These are phyloP conservation scores for Rhagophthalmus giganteus DNA, from an alignment of 2,888 invertebrate species.

Conservation along the genomic window DNA sequence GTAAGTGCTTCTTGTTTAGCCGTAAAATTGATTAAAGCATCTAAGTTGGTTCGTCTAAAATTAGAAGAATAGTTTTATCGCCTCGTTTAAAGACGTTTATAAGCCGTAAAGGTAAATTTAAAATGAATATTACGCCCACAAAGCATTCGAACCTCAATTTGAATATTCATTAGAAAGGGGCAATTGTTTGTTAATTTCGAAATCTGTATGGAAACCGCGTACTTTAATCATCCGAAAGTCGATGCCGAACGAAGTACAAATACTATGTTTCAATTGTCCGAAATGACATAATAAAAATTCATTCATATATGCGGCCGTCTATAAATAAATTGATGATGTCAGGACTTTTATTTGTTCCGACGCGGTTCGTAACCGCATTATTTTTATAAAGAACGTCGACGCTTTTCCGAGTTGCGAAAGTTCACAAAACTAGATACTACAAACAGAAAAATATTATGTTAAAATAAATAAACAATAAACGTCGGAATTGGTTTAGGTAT, in stretches of 20 bases:
- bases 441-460: too few species aligned
- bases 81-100: not conserved
- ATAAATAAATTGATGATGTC: slow-evolving; percentile 25
- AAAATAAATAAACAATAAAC: too few species aligned
- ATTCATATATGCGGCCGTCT: slow-evolving; percentile 18
- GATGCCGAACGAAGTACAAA: too few species aligned
- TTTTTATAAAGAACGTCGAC: too few species aligned
- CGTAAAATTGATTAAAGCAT: slow-evolving; percentile 14
- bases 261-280: slow-evolving; percentile 14
- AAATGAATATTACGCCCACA: not conserved
- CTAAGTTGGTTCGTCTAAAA: not conserved
- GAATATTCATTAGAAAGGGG: slow-evolving; percentile 2
- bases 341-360: slow-evolving; percentile 1
- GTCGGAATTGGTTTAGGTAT: too few species aligned
- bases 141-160: not conserved
- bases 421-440: too few species aligned
- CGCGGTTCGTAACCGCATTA: not conserved
- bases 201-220: slow-evolving; percentile 1
- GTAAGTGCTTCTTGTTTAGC: slow-evolving; percentile 9
- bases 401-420: too few species aligned
- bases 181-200: slow-evolving; percentile 1
- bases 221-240: not conserved
- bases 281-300: slow-evolving; percentile 20
- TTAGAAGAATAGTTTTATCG: not conserved
- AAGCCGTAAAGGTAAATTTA: not conserved